Percentiles rank a stretch among this genome's conserved stretches.
phyloP scores from a whole-genome alignment of 2,888 invertebrate species.

The Ornithoptera priamus region DNA sequence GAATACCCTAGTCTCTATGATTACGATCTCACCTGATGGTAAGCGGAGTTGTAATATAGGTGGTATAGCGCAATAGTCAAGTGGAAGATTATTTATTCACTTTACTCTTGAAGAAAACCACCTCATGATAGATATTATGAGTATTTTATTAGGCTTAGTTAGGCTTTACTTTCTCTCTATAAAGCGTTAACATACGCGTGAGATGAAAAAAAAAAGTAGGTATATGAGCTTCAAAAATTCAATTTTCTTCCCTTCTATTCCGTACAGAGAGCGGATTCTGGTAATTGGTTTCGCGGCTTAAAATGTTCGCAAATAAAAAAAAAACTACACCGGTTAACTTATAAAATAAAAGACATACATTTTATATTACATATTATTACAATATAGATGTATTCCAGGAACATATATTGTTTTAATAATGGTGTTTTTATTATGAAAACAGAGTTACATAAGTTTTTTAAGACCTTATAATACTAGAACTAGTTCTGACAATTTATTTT shows the following conservation, averaged over 20 bases:
- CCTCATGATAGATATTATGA: neutral
- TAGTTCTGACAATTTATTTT: too few species aligned
- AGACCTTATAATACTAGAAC: too few species aligned
- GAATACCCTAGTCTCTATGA: too few species aligned
- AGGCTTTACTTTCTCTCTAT: neutral
- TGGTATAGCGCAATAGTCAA: too few species aligned
- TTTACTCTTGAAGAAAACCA: too few species aligned
- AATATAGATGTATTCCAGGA: too few species aligned
- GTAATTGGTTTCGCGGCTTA: constrained; percentile 29
- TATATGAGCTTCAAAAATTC: constrained; percentile 26
- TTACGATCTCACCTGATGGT: too few species aligned
- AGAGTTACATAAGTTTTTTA: too few species aligned
- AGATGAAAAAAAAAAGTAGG: neutral
- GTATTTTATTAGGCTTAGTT: neutral
- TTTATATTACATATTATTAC: neutral
- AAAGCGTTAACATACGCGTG: constrained; percentile 6
- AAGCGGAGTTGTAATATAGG: too few species aligned
- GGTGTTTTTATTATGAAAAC: too few species aligned
- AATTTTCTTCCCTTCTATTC: constrained; percentile 24
- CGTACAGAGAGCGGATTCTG: constrained; percentile 20
- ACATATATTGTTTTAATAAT: too few species aligned
- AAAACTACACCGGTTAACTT: neutral
- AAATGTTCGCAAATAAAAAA: constrained; percentile 26
- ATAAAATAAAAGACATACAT: neutral
- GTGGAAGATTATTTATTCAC: too few species aligned